Evolutionary conservation across 2,113 vertebrate genomes (phyloP).

Genomic region (Spheniscus mendiculus): DNA sequence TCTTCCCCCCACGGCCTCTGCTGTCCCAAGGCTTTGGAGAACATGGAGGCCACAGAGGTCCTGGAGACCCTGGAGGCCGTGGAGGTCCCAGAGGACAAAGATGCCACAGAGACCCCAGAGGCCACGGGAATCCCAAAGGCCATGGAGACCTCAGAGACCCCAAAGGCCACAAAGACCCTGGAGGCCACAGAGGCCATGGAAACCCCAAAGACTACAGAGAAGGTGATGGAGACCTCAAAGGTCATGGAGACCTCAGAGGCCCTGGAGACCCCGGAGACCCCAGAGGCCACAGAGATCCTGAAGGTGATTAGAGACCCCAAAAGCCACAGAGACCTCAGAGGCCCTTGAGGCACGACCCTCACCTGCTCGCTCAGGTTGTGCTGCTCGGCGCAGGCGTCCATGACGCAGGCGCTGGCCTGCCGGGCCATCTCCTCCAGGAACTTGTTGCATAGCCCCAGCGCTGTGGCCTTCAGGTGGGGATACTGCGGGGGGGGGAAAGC

Average conservation of each 20-base stretch:
- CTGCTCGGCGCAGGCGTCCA: slow-evolving; percentile 91
- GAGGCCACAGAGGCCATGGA: neutral
- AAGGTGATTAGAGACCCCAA: neutral
- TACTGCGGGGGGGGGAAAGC: slow-evolving; percentile 38
- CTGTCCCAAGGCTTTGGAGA: neutral
- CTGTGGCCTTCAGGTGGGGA: slow-evolving; percentile 76
- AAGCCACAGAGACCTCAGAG: neutral
- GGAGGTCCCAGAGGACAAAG: neutral
- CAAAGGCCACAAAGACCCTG: neutral
- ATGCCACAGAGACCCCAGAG: neutral
- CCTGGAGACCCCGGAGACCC: too few relatives aligned
- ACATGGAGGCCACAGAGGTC: neutral
- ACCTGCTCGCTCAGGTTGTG: slow-evolving; percentile 86
- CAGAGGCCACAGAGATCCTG: neutral
- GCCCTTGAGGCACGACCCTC: accelerated
- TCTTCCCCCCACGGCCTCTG: neutral
- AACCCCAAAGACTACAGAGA: neutral
- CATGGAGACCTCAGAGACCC: neutral
- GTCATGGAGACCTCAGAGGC: neutral
- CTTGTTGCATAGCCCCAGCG: slow-evolving; percentile 80
- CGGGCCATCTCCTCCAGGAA: slow-evolving; percentile 90
- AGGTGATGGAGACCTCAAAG: neutral
- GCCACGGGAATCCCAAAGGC: neutral
- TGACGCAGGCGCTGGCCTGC: slow-evolving; percentile 77
- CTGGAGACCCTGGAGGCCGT: neutral